phyloP scores from a whole-genome alignment of 2,888 invertebrate species.

The Malacosoma neustria region DNA sequence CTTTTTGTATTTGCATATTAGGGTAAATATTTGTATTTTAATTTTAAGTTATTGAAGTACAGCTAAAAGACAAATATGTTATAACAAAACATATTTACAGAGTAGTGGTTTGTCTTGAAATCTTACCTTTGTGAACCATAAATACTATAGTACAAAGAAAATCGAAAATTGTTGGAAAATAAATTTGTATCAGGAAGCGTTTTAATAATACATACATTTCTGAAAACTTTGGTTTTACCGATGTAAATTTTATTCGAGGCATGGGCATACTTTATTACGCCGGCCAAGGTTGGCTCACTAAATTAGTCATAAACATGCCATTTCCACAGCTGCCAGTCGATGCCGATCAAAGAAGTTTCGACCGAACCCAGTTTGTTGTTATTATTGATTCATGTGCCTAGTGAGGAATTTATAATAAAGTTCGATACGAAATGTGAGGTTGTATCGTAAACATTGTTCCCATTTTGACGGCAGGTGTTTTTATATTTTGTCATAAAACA shows the following conservation, averaged over 20 bases:
- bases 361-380: constrained; percentile 5
- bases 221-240: constrained; percentile 1
- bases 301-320: constrained; percentile 20
- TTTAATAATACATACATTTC: background rate
- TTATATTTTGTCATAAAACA: constrained; percentile 52
- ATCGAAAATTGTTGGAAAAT: background rate
- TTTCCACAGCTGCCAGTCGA: constrained; percentile 10
- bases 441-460: constrained; percentile 31
- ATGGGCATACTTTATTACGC: constrained; percentile 14
- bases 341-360: constrained; percentile 11
- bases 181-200: background rate
- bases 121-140: background rate
- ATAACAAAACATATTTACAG: too few relatives aligned
- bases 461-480: constrained; percentile 35
- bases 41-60: too few relatives aligned
- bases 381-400: constrained; percentile 13
- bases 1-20: too few relatives aligned
- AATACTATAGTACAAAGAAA: background rate
- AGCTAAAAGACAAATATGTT: too few relatives aligned
- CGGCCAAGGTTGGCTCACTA: constrained; percentile 18
- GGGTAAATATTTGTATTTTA: too few relatives aligned
- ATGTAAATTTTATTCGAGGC: constrained; percentile 2
- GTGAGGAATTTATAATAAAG: constrained; percentile 8
- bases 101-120: too few relatives aligned
- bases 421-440: constrained; percentile 23